Percentiles rank a stretch among this genome's conserved stretches.
Conservation (phyloP, 92 coral and sea anemone genomes). For the Heteractis magnifica region DNA sequence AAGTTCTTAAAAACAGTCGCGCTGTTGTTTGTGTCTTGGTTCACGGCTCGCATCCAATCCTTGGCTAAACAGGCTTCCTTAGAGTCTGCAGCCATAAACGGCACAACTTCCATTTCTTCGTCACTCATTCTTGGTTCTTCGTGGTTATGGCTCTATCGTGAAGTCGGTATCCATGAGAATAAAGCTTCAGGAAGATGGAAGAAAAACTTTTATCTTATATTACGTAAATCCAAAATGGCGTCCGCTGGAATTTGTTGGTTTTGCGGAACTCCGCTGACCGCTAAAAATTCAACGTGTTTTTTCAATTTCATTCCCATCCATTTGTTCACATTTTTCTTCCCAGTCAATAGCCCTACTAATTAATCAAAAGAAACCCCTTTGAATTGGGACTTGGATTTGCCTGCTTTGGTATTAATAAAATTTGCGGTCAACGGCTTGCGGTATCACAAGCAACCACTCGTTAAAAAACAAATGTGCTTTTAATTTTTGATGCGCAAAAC, state of each 20-base stretch:
- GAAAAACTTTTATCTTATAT: not conserved
- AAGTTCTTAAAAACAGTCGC: slow-evolving; percentile 48
- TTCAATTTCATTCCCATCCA: not conserved
- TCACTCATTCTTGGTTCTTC: slow-evolving; percentile 47
- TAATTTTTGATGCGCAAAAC: too few relatives aligned
- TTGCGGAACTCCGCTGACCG: not conserved
- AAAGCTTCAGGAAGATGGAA: not conserved
- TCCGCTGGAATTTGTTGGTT: not conserved
- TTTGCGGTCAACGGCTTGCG: too few relatives aligned
- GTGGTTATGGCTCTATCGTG: not conserved
- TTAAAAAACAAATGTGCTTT: too few relatives aligned
- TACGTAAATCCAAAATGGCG: slow-evolving; percentile 17
- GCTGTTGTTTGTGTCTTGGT: slow-evolving; percentile 13
- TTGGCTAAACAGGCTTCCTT: slow-evolving; percentile 47
- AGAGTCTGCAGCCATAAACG: slow-evolving; percentile 19
- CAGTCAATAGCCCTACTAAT: too few relatives aligned
- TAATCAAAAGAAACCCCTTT: too few relatives aligned
- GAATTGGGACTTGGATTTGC: too few relatives aligned
- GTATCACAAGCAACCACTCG: too few relatives aligned
- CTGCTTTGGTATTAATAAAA: too few relatives aligned
- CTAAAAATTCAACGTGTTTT: not conserved
- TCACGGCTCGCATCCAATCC: slow-evolving; percentile 52
- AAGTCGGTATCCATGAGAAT: slow-evolving; percentile 8
- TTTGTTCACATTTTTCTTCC: not conserved
- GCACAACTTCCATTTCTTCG: slow-evolving; percentile 59